Conservation (phyloP, 64 coral and sea anemone genomes). For the Stichodactyla helianthus region DNA sequence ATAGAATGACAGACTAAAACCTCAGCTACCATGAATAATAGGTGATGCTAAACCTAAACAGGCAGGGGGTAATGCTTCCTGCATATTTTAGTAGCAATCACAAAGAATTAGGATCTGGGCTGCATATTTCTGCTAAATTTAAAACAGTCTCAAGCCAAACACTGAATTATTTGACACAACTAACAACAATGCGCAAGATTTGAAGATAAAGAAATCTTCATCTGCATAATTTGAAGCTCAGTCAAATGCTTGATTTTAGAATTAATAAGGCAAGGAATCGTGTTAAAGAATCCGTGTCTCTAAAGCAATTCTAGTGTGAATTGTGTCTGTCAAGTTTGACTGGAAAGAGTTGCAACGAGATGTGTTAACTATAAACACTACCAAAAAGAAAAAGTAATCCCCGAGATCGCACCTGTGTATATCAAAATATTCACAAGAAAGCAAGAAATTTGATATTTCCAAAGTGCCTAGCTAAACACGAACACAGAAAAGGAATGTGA, state of each 20-base stretch:
- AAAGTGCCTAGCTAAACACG: not conserved
- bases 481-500: not conserved
- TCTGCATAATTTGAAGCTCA: not conserved
- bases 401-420: not conserved
- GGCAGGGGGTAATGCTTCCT: not conserved
- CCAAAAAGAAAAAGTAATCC: not conserved
- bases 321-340: not conserved
- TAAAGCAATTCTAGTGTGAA: not conserved
- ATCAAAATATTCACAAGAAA: not conserved
- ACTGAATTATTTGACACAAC: not conserved
- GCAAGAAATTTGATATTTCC: not conserved
- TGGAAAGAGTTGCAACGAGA: not conserved
- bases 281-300: not conserved
- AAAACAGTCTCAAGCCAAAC: not conserved
- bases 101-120: not conserved
- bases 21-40: slow-evolving; percentile 4
- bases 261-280: not conserved
- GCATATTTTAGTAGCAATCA: slow-evolving; percentile 2
- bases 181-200: not conserved
- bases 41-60: slow-evolving; percentile 4
- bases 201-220: not conserved
- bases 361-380: not conserved
- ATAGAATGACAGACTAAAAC: not conserved
- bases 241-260: not conserved
- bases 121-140: not conserved